These are phyloP conservation scores for Epizoanthus rinbou DNA, from an alignment of 92 coral and sea anemone species.

Conservation along the genomic window DNA sequence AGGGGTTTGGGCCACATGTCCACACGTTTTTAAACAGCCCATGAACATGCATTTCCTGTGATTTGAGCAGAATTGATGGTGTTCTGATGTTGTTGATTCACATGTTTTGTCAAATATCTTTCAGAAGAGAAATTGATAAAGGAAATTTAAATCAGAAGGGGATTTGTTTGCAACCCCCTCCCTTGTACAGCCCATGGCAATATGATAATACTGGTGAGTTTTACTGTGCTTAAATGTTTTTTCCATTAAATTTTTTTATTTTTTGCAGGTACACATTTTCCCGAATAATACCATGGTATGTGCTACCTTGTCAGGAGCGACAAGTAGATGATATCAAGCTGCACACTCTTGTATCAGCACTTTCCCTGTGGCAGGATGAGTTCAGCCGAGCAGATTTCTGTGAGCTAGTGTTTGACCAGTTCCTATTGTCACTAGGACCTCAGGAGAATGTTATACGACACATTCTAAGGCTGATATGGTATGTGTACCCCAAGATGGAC, in stretches of 20 bases:
- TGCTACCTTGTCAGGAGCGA: slow-evolving; percentile 79
- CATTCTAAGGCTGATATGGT: slow-evolving; percentile 85
- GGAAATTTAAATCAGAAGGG: no score
- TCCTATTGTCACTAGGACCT: slow-evolving; percentile 76
- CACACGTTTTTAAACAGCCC: no score
- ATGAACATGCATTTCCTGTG: no score
- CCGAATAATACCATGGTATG: slow-evolving; percentile 80
- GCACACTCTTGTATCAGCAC: slow-evolving; percentile 78
- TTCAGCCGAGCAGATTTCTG: slow-evolving; percentile 80
- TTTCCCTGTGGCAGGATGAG: slow-evolving; percentile 87
- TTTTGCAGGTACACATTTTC: slow-evolving; percentile 59
- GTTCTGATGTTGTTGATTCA: background rate
- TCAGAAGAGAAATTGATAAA: no score
- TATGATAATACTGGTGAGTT: no score
- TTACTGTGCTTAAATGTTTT: no score
- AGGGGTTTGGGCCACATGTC: no score
- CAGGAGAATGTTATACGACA: slow-evolving; percentile 83
- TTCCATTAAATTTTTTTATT: no score
- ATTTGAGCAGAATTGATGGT: background rate
- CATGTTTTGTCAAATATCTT: no score
- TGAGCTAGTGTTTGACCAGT: slow-evolving; percentile 91
- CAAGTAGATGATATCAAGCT: slow-evolving; percentile 87
- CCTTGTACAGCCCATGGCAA: no score
- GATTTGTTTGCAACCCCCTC: no score
- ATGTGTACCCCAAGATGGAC: slow-evolving; percentile 88